Conservation (phyloP, 2,113 vertebrate species). For the Erythrocercus mccallii region DNA sequence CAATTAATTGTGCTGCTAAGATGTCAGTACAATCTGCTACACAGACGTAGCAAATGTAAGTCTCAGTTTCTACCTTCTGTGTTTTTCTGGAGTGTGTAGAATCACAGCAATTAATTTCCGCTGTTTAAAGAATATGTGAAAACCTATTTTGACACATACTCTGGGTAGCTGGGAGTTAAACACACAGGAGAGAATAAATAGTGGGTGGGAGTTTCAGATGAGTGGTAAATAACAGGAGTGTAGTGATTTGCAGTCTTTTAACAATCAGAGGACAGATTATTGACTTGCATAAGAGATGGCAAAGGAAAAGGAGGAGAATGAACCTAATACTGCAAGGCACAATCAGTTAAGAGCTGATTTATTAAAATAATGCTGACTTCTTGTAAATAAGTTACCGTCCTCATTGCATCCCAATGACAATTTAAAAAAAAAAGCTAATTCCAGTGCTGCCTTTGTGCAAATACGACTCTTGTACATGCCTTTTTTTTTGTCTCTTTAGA, state of each 20-base stretch:
- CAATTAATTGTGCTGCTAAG: background rate
- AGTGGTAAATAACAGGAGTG: constrained; percentile 34
- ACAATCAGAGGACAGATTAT: constrained; percentile 5
- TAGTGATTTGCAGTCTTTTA: background rate
- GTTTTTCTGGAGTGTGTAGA: background rate
- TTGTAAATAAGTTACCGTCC: background rate
- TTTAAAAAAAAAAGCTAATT: background rate
- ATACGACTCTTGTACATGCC: background rate
- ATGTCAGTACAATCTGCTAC: background rate
- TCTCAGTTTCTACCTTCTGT: background rate
- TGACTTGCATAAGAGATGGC: background rate
- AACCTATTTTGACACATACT: background rate
- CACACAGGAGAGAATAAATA: background rate
- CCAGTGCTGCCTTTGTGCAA: background rate
- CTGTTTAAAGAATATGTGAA: background rate
- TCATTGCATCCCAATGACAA: background rate
- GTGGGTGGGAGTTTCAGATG: background rate
- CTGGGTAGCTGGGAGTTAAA: background rate
- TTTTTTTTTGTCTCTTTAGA: background rate
- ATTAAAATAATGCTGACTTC: background rate
- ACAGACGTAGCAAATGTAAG: background rate
- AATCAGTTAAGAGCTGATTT: background rate
- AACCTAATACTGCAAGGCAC: background rate
- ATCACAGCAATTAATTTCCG: constrained; percentile 17
- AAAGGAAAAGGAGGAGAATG: background rate